Base-by-base conservation (phyloP, 2,888 invertebrate species). In the Cephus rjabovi region DNA sequence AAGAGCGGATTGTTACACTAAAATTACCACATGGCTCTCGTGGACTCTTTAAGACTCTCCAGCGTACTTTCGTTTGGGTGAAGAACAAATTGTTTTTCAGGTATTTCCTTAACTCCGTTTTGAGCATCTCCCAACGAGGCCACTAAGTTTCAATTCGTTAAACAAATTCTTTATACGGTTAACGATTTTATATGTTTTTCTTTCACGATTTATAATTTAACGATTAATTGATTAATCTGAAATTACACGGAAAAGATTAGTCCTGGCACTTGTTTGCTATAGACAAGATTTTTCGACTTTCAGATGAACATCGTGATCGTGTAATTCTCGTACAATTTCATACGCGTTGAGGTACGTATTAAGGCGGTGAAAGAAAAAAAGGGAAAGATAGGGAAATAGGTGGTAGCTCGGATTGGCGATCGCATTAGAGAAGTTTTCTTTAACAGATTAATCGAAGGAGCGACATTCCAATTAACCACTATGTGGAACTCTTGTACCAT, bases 401-500 rank as follows among this genome's bases (percentile, higher is more conserved):
- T 35, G 69, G 73, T 33, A 71, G 77, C 77, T 75, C 71, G 69
- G 77, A 77, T 81, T 78, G 56, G 56, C 56, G 23, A 56, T 56
- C 56, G 56, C 56, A 56, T 56, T 56, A 56, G 71, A 31, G 71
- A 77, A 80, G 79, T 82, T 80, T 82, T 81, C 82, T 82, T 84
- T 86, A 90, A 89, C 89, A 88, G 88, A 89, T 89, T 87, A 87
- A 89, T 90, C 87, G 86, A 85, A 80, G 81, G 80, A 83, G 85
- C 88, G 84, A 84, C 88, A 87, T 89, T 89, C 88, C 89, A 86
- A 89, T 88, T 88, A 87, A 86, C 83, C 84, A 82, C 81, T 83
- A 78, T 70, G 73, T 70, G 40, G 73, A 34, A 75, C 75, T 23
- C 74, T 40, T 37, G 34, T n/a, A 40, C 75, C 75, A 77, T 78